Base-by-base conservation (phyloP, 2,113 vertebrate genomes). In the Cacatua alba region DNA sequence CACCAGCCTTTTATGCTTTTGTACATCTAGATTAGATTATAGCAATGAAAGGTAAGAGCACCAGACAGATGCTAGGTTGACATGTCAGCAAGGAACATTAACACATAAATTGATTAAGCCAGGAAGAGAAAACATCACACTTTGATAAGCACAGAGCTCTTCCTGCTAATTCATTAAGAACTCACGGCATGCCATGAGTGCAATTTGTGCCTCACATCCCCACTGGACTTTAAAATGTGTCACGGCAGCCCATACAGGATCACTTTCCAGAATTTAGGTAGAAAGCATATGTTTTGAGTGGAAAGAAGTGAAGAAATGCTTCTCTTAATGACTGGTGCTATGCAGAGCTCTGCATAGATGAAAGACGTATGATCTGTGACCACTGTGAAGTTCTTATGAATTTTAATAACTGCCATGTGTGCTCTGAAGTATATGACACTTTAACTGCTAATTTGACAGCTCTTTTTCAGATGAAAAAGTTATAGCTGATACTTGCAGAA, bases 321-420 rank as follows among this genome's bases (percentile, higher is more conserved):
- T 89, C 18, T 59, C 12, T 33, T 65, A 92, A 53, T 37, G 57
- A 53, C 78, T 97, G 39, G 87, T 55, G 49, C 64, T 91, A 15
- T 74, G 4, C 71, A 89, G 28, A 94, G 25, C 25, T 31, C 41
- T 70, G 88, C 62, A 48, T 52, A 92, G 59, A 86, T 70, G 31
- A 94, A 96, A 63, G 85, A 55, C 21, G 65, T 17, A 52, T 71
- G 59, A 93, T 78, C 63, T 93, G 89, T 76, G 60, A 76, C 72
- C 68, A 76, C 96, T 92, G 64, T 80, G 88, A 93, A 90, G 43
- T 88, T 91, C 93, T 95, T 90, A 91, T 62, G 90, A 87, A 95
- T 95, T 94, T 95, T 95, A 89, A 89, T 94, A 94, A 87, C 69
- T 51, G 64, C 46, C 53, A 75, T 88, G 72, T 86, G 60, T 75